Evolutionary conservation across 1,140 invertebrate genomes (phyloP), one percentile per base, ranked within the genome.

Genomic region (Aporrectodea caliginosa): DNA sequence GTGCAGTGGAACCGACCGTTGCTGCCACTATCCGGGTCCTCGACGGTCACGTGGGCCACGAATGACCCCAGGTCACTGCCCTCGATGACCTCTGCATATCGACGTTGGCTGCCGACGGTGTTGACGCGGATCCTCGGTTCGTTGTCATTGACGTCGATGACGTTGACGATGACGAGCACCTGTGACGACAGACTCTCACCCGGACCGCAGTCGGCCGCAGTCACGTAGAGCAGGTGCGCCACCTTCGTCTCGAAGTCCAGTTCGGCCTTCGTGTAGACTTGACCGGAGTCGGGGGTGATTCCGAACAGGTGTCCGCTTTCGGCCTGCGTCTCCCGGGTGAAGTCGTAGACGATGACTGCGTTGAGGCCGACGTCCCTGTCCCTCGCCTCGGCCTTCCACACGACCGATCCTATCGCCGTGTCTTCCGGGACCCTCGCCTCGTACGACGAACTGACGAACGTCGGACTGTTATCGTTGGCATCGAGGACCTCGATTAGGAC

Each of bases 91-190:
- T 73, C 35, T 1, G 34, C 32, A 1, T 32, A 71, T 35, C 68
- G 35, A 29, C 33, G n/a, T 22, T 35, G 69, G 35, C 78, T 34
- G 16, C 31, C 0, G 58, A 32, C 31, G 70, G n/a, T 12, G 68
- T 78, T 75, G 27, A 81, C 32, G 2, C 58, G 31, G 22, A 81
- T 78, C 16, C 16, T 68, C 32, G 80, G 80, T 35, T 32, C 35
- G 75, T 78, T 78, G 80, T 81, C 80, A 35, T 81, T 81, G 35
- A 81, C 80, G 34, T 81, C 80, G 31, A n/a, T 27, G 1, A 81
- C 76, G 35, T 74, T 32, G 6, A 81, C 72, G n/a, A 73, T 27
- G 30, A 81, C 72, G n/a, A 29, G 68, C 16, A 72, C 80, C 2
- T 70, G 72, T 30, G 43, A 33, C 34, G 70, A 27, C 70, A 77